Evolutionary conservation across 2,888 invertebrate species (phyloP), one percentile per base, ranked within the genome.

Genomic region (Resseliella maxima): DNA sequence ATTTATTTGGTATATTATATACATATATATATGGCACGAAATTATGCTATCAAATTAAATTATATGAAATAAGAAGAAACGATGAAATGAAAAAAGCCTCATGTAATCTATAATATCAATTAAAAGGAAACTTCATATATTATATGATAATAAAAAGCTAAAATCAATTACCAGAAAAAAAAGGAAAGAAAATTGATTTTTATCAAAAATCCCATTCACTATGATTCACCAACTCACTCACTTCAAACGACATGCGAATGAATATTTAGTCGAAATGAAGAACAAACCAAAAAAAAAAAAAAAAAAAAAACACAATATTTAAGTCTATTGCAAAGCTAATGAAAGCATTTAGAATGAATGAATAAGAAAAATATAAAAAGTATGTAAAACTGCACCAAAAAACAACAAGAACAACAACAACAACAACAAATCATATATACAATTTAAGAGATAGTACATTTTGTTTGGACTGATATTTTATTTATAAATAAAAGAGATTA

Each of bases 401-500:
- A 41, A 41, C n/a, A n/a, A n/a, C n/a, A n/a, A n/a, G n/a, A n/a
- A n/a, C n/a, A n/a, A n/a, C n/a, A n/a, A n/a, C n/a, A n/a, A n/a
- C n/a, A n/a, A n/a, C n/a, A 45, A n/a, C n/a, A 59, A 59, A 59
- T 59, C 59, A 59, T 59, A 59, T 59, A 72, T 24, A 59, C 18
- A 72, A 72, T 72, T 31, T 31, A 72, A 35, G 72, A 35, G 35
- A 31, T 72, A 72, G 72, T 31, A 72, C 31, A 72, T 31, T 72
- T 72, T 72, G 72, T 72, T 72, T 72, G 72, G 72, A 72, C 72
- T 72, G 72, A 72, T 72, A 59, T 59, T 59, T 72, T 72, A 72
- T 72, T 72, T 72, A 72, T 72, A 72, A 59, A 59, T 59, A 59
- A 59, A 59, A 15, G 46, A 50, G 46, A 50, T 50, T 50, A 50